Base-by-base conservation (phyloP, 2,888 invertebrate species). In the Epirrita christyi region DNA sequence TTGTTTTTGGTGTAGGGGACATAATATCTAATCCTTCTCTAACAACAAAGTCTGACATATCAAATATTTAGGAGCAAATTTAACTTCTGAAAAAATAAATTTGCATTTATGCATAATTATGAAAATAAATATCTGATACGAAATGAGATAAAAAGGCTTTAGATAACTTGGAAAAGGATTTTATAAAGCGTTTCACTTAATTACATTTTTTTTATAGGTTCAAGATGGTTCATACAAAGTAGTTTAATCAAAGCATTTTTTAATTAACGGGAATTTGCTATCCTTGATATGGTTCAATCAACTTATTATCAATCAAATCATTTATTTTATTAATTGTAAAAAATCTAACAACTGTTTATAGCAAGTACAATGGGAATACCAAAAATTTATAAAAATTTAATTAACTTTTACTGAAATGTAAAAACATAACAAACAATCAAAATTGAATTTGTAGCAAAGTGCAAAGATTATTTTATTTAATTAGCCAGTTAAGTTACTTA, bases 1-100 rank as follows among this genome's bases (percentile, higher is more conserved):
- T 88, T 90, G 88, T 89, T 84, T 89, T 88, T 88, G 76, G 59
- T 71, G 67, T 67, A 68, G 63, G 75, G 72, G 72, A 74, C 75
- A 72, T 75, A 74, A 71, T 75, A 64, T 75, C 70, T 81, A 86
- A 87, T 85, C 84, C 78, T 70, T 72, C 67, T 66, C 68, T 67
- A 57, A 15, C 32, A 13, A 37, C 55, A 46, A 53, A 7, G 32
- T 21, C 2, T 21, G 4, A 21, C 0, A 32, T 32, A 32, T 9
- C 32, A 9, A 52, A 66, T 61, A 68, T 66, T 71, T 65, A 62
- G 68, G 61, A 43, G 56, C 59, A 34, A 37, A 55, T 21, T 3
- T 36, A 52, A 38, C 8, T 14, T 7, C 2, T 6, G 32, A 8
- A 9, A 29, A 29, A 2, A 32, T 32, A 32, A 32, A 32, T 32